Evolutionary conservation across 2,888 invertebrate genomes (phyloP).

Genomic region (Allolobophora icterica): DNA sequence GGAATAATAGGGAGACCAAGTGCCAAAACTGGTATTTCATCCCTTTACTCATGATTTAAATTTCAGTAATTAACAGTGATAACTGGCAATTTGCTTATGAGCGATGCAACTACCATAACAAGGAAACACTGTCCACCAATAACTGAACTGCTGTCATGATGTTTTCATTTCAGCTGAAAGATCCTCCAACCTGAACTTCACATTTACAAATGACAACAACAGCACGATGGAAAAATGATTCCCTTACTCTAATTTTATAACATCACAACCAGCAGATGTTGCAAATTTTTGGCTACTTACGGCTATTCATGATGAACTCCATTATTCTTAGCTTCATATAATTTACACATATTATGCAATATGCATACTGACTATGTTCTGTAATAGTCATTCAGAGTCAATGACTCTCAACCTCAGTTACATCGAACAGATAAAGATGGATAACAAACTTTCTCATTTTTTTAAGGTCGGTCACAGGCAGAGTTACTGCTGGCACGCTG

Average conservation of each 20-base stretch:
- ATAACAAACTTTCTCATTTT: neutral
- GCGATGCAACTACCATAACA: neutral
- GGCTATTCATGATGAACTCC: neutral
- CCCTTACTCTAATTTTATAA: neutral
- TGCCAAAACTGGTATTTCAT: no score
- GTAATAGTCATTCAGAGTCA: no score
- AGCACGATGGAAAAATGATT: neutral
- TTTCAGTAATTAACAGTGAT: neutral
- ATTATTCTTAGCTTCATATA: neutral
- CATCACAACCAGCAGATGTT: neutral
- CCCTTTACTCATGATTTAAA: neutral
- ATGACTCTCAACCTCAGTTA: no score
- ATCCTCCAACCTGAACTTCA: neutral
- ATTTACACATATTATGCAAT: no score
- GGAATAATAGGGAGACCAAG: no score
- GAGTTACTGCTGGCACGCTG: neutral
- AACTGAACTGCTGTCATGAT: neutral
- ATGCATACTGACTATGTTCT: no score
- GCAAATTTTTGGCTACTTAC: neutral
- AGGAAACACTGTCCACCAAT: slow-evolving; percentile 9
- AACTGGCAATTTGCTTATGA: neutral
- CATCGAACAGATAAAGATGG: neutral
- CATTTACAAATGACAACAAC: neutral
- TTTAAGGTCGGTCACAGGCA: neutral
- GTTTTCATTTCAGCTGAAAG: neutral